These are phyloP conservation scores for Epinephelus lanceolatus DNA, from an alignment of 2,113 vertebrate species.

Conservation along the genomic window DNA sequence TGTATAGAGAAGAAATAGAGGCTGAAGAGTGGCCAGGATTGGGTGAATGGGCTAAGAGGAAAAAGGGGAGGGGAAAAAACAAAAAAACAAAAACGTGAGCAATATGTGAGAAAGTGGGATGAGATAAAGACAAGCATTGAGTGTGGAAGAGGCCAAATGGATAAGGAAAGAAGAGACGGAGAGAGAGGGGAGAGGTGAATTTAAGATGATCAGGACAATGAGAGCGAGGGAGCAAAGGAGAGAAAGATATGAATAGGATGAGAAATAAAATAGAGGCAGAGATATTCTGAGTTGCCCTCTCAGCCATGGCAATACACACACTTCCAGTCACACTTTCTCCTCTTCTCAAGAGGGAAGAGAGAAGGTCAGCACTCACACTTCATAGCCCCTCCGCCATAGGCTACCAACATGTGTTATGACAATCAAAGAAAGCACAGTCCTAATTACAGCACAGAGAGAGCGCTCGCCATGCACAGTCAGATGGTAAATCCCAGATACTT, in stretches of 20 bases:
- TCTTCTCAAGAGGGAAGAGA: conserved; percentile 39
- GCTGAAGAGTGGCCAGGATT: conserved; percentile 6
- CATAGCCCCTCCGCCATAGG: conserved; percentile 48
- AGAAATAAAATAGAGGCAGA: conserved; percentile 34
- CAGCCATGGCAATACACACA: conserved; percentile 22
- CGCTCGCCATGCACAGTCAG: conserved; percentile 27
- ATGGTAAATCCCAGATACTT: conserved; percentile 43
- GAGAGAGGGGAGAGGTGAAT: not conserved
- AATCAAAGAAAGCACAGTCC: conserved; percentile 65
- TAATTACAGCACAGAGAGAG: conserved; percentile 65
- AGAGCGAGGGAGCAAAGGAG: conserved; percentile 12
- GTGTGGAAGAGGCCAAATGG: conserved; percentile 27
- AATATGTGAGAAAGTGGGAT: conserved; percentile 21
- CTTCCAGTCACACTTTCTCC: conserved; percentile 26
- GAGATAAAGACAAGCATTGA: conserved; percentile 2
- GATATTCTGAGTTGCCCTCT: conserved; percentile 28
- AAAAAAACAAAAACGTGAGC: not conserved
- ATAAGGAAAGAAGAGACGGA: not conserved
- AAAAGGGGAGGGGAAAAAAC: not conserved
- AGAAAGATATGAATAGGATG: conserved; percentile 39
- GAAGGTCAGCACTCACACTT: conserved; percentile 74
- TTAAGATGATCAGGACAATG: conserved; percentile 14
- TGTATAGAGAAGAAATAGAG: conserved; percentile 15
- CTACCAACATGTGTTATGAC: conserved; percentile 65
- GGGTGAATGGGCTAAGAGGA: conserved; percentile 5